These are phyloP conservation scores for Autographa pulchrina DNA, from an alignment of 2,888 invertebrate genomes.

Conservation along the genomic window DNA sequence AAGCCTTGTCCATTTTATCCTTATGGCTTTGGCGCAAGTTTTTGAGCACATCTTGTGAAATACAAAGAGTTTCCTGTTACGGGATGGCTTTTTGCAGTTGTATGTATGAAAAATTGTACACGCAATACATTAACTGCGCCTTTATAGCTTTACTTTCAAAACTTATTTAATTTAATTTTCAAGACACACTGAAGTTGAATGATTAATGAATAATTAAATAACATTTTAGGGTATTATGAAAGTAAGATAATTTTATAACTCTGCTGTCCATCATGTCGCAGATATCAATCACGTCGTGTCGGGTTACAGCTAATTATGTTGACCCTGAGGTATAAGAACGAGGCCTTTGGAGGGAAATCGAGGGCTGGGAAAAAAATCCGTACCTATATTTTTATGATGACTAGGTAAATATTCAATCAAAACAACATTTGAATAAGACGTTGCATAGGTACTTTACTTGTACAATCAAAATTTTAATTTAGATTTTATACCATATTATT, in stretches of 20 bases:
- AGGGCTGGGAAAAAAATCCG: conserved; percentile 41
- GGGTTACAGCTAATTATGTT: conserved; percentile 43
- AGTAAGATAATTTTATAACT: background rate
- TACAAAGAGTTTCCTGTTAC: conserved; percentile 18
- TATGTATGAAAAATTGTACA: background rate
- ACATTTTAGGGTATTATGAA: background rate
- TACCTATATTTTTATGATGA: conserved; percentile 32
- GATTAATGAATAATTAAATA: background rate
- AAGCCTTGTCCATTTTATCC: conserved; percentile 39
- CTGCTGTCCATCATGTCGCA: conserved; percentile 23
- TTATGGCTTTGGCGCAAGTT: conserved; percentile 29
- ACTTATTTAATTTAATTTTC: background rate
- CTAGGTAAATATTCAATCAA: background rate
- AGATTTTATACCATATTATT: background rate
- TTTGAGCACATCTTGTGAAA: conserved; percentile 38
- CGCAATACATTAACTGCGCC: background rate
- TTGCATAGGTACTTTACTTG: background rate
- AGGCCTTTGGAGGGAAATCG: conserved; percentile 13
- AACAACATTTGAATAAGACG: background rate
- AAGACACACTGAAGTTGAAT: background rate
- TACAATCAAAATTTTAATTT: conserved; percentile 4
- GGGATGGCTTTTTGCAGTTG: conserved; percentile 14
- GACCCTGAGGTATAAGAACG: conserved; percentile 28
- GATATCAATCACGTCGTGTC: conserved; percentile 45
- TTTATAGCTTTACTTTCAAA: background rate